Conservation (phyloP, 64 coral and sea anemone genomes). For the Montipora foliosa region DNA sequence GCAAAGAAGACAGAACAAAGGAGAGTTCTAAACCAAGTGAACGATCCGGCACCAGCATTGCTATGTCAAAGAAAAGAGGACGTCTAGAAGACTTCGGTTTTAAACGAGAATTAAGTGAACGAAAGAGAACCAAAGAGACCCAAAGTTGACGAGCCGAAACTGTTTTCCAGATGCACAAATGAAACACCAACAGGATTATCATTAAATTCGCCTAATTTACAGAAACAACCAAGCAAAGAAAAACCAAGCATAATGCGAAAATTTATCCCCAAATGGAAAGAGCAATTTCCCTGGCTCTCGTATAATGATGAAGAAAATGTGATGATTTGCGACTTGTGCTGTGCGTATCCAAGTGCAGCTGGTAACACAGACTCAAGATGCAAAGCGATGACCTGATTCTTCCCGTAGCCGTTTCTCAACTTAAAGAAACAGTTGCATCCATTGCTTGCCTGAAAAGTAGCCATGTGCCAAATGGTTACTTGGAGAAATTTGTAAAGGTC, state of each 20-base stretch:
- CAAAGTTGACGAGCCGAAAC: not conserved
- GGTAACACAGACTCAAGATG: conserved; percentile 18
- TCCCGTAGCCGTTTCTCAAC: conserved; percentile 14
- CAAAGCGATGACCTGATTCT: conserved; percentile 17
- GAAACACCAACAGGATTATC: not conserved
- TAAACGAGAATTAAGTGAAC: not conserved
- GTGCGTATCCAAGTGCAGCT: not conserved
- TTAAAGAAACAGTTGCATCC: conserved; percentile 9
- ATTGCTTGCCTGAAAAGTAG: conserved; percentile 20
- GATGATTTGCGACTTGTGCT: conserved; percentile 15
- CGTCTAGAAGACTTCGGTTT: not conserved
- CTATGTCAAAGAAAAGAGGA: not conserved
- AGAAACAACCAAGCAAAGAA: conserved; percentile 17
- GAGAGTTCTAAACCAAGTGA: not conserved
- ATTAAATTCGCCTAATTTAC: not conserved
- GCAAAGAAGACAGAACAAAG: not conserved
- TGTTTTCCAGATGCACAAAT: not conserved
- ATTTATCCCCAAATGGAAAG: conserved; percentile 1
- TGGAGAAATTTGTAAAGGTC: conserved; percentile 1
- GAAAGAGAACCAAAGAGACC: not conserved
- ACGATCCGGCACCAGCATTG: not conserved
- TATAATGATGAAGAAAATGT: conserved; percentile 6
- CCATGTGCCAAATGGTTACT: conserved; percentile 16
- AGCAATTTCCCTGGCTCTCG: not conserved
- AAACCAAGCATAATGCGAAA: not conserved